Evolutionary conservation across 1,140 invertebrate species (phyloP).

Genomic region (Drosophila sp.): DNA sequence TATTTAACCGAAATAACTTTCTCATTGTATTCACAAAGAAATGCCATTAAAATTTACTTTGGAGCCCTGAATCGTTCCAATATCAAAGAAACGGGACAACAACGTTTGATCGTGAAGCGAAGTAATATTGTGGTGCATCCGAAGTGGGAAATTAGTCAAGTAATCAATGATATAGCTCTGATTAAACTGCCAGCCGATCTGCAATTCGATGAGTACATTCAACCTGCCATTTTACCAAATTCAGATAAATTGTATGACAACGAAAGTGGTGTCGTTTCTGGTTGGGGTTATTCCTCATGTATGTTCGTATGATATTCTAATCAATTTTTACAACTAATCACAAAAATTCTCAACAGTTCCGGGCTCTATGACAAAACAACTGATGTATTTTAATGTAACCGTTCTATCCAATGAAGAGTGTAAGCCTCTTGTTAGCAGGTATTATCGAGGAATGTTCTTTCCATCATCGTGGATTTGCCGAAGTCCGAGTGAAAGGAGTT

Average conservation of each 20-base stretch:
- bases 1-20: background rate
- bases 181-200: slow-evolving; percentile 26
- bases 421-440: no score
- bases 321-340: background rate
- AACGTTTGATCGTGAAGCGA: background rate
- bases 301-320: background rate
- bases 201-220: slow-evolving; percentile 21
- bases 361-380: background rate
- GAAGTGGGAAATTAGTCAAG: rapidly evolving
- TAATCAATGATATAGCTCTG: slow-evolving; percentile 29
- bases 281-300: slow-evolving; percentile 14
- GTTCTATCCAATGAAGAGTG: slow-evolving; percentile 10
- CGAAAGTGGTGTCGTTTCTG: slow-evolving; percentile 5
- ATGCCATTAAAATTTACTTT: background rate
- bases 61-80: slow-evolving; percentile 17
- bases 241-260: background rate
- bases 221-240: slow-evolving; percentile 5
- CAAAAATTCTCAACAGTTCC: background rate
- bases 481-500: background rate
- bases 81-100: slow-evolving; percentile 14
- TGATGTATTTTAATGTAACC: background rate
- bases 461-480: background rate
- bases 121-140: slow-evolving; percentile 1
- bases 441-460: background rate
- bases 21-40: background rate